Evolutionary conservation across 2,888 invertebrate species (phyloP).

Genomic region (Dicyrtoma fusca): DNA sequence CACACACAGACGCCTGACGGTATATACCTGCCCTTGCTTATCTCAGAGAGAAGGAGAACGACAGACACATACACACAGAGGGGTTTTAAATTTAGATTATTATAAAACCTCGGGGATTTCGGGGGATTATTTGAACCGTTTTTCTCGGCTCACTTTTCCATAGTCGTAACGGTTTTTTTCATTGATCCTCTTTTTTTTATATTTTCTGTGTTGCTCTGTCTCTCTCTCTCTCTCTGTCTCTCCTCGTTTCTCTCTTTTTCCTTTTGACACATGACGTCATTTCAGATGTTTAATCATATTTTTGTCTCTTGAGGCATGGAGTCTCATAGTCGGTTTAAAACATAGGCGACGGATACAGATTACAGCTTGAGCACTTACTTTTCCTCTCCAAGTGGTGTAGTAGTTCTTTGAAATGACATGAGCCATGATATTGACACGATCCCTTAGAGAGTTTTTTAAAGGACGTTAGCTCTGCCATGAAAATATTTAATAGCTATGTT

Average conservation of each 20-base stretch:
- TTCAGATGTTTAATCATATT: slow-evolving; percentile 32
- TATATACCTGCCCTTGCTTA: slow-evolving; percentile 40
- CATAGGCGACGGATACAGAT: background rate
- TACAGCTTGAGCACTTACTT: no score
- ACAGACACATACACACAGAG: slow-evolving; percentile 28
- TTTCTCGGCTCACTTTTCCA: slow-evolving; percentile 24
- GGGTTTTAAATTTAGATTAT: slow-evolving; percentile 41
- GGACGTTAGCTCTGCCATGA: no score
- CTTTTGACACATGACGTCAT: slow-evolving; percentile 39
- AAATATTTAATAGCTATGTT: no score
- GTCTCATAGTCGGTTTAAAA: slow-evolving; percentile 5
- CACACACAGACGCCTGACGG: slow-evolving; percentile 34
- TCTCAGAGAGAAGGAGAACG: slow-evolving; percentile 23
- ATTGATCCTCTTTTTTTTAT: slow-evolving; percentile 32
- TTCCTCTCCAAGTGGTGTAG: no score
- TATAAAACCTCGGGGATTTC: slow-evolving; percentile 40
- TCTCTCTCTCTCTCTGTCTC: slow-evolving; percentile 13
- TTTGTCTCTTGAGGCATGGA: slow-evolving; percentile 32
- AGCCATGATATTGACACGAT: no score
- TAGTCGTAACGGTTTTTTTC: slow-evolving; percentile 31
- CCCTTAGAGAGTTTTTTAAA: no score
- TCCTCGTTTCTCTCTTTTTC: slow-evolving; percentile 7
- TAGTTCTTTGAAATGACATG: no score
- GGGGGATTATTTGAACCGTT: slow-evolving; percentile 39
- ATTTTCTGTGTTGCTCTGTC: slow-evolving; percentile 8